These are phyloP conservation scores for Hormiphora californensis DNA, from an alignment of 37 sponge, comb jelly and placozoan genomes.

Conservation along the genomic window DNA sequence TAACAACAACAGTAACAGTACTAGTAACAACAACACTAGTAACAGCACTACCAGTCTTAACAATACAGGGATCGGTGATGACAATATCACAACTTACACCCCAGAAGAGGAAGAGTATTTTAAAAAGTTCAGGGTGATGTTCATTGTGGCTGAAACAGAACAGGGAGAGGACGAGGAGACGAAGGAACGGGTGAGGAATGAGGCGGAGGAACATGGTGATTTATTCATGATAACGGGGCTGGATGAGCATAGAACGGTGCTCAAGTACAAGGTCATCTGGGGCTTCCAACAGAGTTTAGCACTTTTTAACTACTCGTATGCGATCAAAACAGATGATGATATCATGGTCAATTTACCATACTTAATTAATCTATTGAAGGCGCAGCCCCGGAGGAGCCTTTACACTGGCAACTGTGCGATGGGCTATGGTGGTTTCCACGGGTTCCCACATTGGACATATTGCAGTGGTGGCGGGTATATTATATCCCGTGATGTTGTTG, in stretches of 20 bases:
- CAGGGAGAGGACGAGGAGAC: not conserved
- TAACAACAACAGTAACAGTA: no score
- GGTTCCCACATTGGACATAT: constrained; percentile 10
- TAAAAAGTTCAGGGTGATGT: not conserved
- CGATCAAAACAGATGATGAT: constrained; percentile 18
- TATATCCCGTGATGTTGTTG: constrained; percentile 38
- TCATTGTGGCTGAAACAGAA: not conserved
- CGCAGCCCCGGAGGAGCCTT: not conserved
- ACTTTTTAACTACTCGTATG: constrained; percentile 3
- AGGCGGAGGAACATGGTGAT: no score
- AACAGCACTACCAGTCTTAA: no score
- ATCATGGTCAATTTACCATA: constrained; percentile 14
- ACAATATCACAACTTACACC: no score
- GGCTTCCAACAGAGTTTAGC: not conserved
- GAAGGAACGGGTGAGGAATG: not conserved
- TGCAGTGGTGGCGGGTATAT: constrained; percentile 32
- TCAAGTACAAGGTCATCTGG: constrained; percentile 52
- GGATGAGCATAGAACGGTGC: not conserved
- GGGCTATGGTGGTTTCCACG: not conserved
- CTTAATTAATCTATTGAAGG: not conserved
- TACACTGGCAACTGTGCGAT: constrained; percentile 18
- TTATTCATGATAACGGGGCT: not conserved
- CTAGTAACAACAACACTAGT: no score
- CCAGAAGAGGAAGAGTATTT: not conserved
- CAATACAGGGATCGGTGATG: no score